Evolutionary conservation across 2,888 invertebrate genomes (phyloP), one percentile per base, ranked within the genome.

Genomic region (Tetheella fluctuosa): DNA sequence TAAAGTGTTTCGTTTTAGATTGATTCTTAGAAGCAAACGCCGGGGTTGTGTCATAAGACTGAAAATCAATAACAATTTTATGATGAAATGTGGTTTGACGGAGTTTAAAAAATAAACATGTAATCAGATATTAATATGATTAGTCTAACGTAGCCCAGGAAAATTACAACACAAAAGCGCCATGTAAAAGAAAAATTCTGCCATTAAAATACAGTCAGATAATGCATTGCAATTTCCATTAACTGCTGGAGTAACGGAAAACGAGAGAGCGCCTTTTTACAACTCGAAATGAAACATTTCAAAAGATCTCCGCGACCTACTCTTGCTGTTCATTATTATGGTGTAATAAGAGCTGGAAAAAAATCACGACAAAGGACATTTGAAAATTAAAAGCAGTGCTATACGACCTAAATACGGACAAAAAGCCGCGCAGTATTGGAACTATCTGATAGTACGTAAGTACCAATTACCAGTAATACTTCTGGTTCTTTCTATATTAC

Each of bases 241-340:
- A 81, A 74, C 67, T 69, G 65, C 65, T 59, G 62, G 60, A 54
- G 63, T 64, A 67, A 65, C 64, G 62, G 64, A 65, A 70, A 73
- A 71, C 66, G 70, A 64, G 70, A 67, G 70, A 71, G 68, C 71
- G 69, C 68, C 64, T 74, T 79, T 78, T 74, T 73, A 68, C 62
- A 57, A 61, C 63, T 65, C 52, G 64, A 69, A 71, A 76, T 74
- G 75, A 74, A 80, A 74, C 75, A 71, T 83, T 80, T 83, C 74
- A 83, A 85, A 84, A 81, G 76, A 66, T 70, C 70, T 63, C 61
- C 62, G 67, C 76, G 74, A 76, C 76, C 79, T 74, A 76, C 69
- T 79, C 69, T 67, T 67, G 64, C 76, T 73, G 79, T 80, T 84
- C 83, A 85, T 88, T 88, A 87, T 86, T 76, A 76, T 83, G 75